Evolutionary conservation across 2,113 vertebrate genomes (phyloP), one percentile per base, ranked within the genome.

Genomic region (Pterocles burchelli): DNA sequence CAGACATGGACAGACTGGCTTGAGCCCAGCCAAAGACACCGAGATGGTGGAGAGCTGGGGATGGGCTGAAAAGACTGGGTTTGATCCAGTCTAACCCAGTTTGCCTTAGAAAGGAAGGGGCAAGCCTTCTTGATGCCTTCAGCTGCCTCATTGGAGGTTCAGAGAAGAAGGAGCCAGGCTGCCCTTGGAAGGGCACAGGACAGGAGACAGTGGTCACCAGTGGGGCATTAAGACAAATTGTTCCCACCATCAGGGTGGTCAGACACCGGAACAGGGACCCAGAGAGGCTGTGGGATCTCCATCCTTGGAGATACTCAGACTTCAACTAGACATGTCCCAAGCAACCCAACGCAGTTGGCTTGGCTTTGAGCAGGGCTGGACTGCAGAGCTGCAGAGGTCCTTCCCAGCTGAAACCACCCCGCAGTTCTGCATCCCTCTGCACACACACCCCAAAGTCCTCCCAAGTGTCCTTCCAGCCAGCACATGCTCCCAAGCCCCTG

Each of bases 241-340:
- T 31, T 46, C 22, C 54, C 51, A 14, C 20, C 45, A 10, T 57
- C 43, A 29, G 49, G 36, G 24, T 45, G 36, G 71, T 45, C 77
- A 51, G 34, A n/a, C 26, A 36, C 41, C 21, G 54, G 17, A 70
- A 38, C 20, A 13, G 29, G 68, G 28, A 72, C 33, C 31, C 16
- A 17, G 22, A 41, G 57, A 51, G 31, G 20, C 2, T 29, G 25
- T 29, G 45, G 29, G 25, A 24, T 43, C 66, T 67, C 65, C 52
- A n/a, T 25, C 82, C 92, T 51, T 41, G 77, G 34, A 62, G 41
- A 62, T 19, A 17, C 2, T 46, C 36, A 62, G 20, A 34, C 28
- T 17, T 73, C 0, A 3, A 11, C 34, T 2, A 8, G 77, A 62
- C 7, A 0, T 14, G 48, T 52, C 11, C 19, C 11, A 2, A 13